Conservation (phyloP, 1,140 invertebrate genomes). For the Drosophila lini region DNA sequence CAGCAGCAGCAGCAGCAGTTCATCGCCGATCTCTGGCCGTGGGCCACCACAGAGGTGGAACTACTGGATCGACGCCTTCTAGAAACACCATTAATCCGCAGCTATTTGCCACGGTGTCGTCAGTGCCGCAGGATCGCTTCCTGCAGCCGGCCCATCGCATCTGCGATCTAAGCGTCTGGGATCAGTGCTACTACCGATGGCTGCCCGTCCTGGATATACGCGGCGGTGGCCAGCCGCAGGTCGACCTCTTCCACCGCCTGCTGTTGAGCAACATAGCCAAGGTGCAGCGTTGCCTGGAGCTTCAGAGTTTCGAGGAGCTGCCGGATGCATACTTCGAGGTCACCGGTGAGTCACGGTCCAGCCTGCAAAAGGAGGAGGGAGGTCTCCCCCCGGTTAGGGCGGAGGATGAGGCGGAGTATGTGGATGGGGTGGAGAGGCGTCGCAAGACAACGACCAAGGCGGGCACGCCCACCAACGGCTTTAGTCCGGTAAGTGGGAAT, state of each 20-base stretch:
- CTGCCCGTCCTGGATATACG: conserved; percentile 92
- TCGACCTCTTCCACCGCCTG: conserved; percentile 87
- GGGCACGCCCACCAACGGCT: conserved; percentile 46
- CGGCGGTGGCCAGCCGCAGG: conserved; percentile 89
- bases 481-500: conserved; percentile 38
- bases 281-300: conserved; percentile 83
- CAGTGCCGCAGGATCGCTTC: conserved; percentile 72
- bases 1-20: conserved; percentile 6
- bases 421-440: conserved; percentile 74
- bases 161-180: conserved; percentile 91
- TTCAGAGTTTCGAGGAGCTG: conserved; percentile 74
- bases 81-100: conserved; percentile 77
- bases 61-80: conserved; percentile 28
- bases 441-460: conserved; percentile 47
- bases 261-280: conserved; percentile 86
- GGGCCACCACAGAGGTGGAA: background rate
- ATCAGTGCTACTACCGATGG: conserved; percentile 95
- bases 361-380: conserved; percentile 9
- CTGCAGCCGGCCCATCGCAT: conserved; percentile 86
- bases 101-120: conserved; percentile 74
- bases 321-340: conserved; percentile 73
- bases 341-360: conserved; percentile 43
- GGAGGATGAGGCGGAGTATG: conserved; percentile 52
- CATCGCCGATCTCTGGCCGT: conserved; percentile 67
- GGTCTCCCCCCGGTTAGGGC: background rate